Evolutionary conservation across 2,888 invertebrate genomes (phyloP).

Genomic region (Cataglyphis altisquamis): DNA sequence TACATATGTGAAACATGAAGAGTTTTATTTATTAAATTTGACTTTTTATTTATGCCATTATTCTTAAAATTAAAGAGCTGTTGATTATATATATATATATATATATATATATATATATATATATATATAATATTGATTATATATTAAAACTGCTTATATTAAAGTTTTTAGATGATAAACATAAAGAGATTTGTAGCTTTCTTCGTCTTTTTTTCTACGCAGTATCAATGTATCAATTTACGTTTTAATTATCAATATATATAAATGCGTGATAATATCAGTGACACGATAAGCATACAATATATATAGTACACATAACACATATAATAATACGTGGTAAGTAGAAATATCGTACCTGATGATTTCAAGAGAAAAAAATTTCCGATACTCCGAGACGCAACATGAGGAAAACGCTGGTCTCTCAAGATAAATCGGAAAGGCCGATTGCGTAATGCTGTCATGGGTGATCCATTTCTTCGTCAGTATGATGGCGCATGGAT

Average conservation of each 20-base stretch:
- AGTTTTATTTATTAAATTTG: neutral
- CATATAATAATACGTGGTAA: no score
- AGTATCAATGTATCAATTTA: neutral
- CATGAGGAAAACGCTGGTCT: neutral
- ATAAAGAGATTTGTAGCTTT: neutral
- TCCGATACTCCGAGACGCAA: neutral
- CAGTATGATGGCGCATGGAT: conserved; percentile 34
- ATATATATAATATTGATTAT: no score
- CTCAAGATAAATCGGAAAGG: conserved; percentile 15
- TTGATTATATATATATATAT: neutral
- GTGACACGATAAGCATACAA: neutral
- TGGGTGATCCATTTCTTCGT: conserved; percentile 40
- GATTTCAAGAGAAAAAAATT: neutral
- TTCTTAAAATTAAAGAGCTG: neutral
- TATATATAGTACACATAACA: neutral
- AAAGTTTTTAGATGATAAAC: neutral
- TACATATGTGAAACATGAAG: neutral
- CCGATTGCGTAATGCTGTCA: conserved; percentile 32
- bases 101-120: no score
- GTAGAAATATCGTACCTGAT: neutral
- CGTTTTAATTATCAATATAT: neutral
- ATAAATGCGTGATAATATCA: neutral
- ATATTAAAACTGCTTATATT: no score
- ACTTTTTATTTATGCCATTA: neutral
- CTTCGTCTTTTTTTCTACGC: neutral